A percentile compares a stretch with the other conserved stretches of the same genome.
Evolutionary conservation across 2,797 vertebrate species (phyloP).

Genomic region (Strix occidentalis): DNA sequence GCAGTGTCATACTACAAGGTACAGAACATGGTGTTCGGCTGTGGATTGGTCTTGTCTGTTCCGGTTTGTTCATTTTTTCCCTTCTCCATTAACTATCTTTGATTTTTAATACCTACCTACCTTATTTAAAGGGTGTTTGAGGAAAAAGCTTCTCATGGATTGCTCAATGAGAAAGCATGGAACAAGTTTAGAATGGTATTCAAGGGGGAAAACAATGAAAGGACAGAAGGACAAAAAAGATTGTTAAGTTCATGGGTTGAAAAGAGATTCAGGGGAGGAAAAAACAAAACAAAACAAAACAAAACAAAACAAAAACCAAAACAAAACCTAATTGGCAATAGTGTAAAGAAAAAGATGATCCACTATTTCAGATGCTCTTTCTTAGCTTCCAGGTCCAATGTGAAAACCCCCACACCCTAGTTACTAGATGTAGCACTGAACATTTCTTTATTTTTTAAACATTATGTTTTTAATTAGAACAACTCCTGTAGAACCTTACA

Average conservation of each 20-base stretch:
- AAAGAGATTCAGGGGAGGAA: not conserved
- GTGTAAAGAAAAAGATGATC: not conserved
- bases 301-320: not conserved
- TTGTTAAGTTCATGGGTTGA: not conserved
- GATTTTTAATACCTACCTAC: not conserved
- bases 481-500: not conserved
- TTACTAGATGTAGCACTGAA: not conserved
- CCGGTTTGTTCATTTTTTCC: not conserved
- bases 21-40: not conserved
- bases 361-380: not conserved
- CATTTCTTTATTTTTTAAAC: not conserved
- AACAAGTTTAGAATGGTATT: not conserved
- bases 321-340: not conserved
- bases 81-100: not conserved
- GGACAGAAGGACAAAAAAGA: not conserved
- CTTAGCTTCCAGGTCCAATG: not conserved
- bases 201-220: not conserved
- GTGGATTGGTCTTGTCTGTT: not conserved
- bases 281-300: no score
- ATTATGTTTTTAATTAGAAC: not conserved
- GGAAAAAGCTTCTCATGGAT: not conserved
- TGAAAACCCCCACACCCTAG: accelerated
- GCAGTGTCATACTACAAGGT: not conserved
- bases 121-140: not conserved
- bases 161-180: not conserved